phyloP scores from a whole-genome alignment of 2,888 invertebrate species.

The Rugalucina vietnamica region DNA sequence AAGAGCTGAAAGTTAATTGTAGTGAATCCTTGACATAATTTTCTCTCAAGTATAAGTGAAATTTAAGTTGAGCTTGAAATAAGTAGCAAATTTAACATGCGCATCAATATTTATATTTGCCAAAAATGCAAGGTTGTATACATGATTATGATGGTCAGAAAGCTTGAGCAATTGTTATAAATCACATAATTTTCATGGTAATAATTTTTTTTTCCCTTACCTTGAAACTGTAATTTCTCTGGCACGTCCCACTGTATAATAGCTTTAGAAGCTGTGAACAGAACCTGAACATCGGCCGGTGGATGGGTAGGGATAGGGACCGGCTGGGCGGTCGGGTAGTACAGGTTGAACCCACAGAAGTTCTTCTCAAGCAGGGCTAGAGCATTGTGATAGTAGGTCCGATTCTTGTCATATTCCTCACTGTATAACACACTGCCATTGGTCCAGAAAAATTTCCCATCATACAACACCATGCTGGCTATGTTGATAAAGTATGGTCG shows the following conservation, averaged over 20 bases:
- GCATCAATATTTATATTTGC: too few relatives aligned
- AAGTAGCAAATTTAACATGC: too few relatives aligned
- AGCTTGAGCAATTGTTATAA: too few relatives aligned
- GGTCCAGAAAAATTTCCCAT: slow-evolving; percentile 94
- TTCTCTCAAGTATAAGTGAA: too few relatives aligned
- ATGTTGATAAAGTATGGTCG: slow-evolving; percentile 90
- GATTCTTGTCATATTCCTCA: slow-evolving; percentile 90
- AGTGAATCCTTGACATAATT: too few relatives aligned
- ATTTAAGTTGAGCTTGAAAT: too few relatives aligned
- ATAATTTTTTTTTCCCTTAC: too few relatives aligned
- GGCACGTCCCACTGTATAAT: slow-evolving; percentile 93
- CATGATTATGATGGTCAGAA: too few relatives aligned
- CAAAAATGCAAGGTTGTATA: too few relatives aligned
- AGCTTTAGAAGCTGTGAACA: slow-evolving; percentile 88
- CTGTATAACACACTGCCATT: slow-evolving; percentile 90
- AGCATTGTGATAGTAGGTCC: slow-evolving; percentile 91
- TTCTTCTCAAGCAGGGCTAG: slow-evolving; percentile 84
- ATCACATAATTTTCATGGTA: too few relatives aligned
- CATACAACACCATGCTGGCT: slow-evolving; percentile 87
- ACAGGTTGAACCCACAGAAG: slow-evolving; percentile 86
- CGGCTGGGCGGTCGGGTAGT: slow-evolving; percentile 90
- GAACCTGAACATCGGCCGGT: slow-evolving; percentile 91
- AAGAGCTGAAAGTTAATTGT: too few relatives aligned
- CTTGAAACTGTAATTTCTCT: slow-evolving; percentile 84
- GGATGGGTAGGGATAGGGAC: slow-evolving; percentile 90